These are phyloP conservation scores for Melipona quadrifasciata DNA, from an alignment of 1,140 invertebrate species.

Conservation along the genomic window DNA sequence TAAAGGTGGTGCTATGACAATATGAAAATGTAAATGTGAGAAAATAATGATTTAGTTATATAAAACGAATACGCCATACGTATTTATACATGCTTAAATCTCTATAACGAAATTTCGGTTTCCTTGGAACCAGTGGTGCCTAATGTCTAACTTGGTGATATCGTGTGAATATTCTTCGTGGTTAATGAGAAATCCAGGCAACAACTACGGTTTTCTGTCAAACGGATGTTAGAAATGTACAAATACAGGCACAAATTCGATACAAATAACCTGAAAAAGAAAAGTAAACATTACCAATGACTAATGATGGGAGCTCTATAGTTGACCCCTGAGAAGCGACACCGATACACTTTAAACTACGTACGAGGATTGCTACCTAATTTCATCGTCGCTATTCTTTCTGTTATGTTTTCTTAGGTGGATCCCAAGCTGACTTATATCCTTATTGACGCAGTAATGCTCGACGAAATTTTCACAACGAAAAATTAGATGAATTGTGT, in stretches of 20 bases:
- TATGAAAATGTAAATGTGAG: too few species aligned
- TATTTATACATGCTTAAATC: neutral
- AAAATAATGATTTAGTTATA: neutral
- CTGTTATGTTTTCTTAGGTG: slow-evolving; percentile 52
- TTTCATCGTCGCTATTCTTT: neutral
- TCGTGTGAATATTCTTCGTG: slow-evolving; percentile 40
- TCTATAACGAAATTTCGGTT: slow-evolving; percentile 2
- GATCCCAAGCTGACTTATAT: slow-evolving; percentile 42
- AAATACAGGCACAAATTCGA: neutral
- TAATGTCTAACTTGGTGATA: slow-evolving; percentile 33
- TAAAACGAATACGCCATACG: neutral
- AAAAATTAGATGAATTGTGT: neutral
- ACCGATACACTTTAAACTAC: neutral
- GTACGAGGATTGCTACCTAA: slow-evolving; percentile 3
- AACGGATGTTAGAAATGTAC: slow-evolving; percentile 24
- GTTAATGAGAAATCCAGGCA: slow-evolving; percentile 61
- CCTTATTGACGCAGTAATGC: slow-evolving; percentile 38
- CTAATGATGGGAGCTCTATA: slow-evolving; percentile 52
- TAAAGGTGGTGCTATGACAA: too few species aligned
- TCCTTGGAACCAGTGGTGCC: neutral
- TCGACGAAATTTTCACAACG: slow-evolving; percentile 15
- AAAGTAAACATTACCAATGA: slow-evolving; percentile 65
- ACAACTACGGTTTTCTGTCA: slow-evolving; percentile 54
- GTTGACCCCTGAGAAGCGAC: slow-evolving; percentile 30
- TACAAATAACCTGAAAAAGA: slow-evolving; percentile 36